Conservation (phyloP, 2,888 invertebrate species). For the Cryptops parisi region DNA sequence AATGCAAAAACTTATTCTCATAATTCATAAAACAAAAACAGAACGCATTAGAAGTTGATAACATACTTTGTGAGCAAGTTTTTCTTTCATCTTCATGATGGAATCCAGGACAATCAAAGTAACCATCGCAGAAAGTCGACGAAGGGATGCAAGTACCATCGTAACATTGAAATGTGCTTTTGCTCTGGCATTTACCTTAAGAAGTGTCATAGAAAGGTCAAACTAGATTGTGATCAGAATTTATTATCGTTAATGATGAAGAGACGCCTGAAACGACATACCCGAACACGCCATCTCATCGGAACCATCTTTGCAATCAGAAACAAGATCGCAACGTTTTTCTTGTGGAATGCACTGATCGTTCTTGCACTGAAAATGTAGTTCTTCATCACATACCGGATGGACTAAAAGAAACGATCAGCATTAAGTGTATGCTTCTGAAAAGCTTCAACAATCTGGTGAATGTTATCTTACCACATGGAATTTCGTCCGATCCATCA, state of each 20-base stretch:
- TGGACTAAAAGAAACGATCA: conserved; percentile 17
- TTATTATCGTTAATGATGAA: too few species aligned
- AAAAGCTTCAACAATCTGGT: neutral
- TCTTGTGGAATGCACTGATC: conserved; percentile 27
- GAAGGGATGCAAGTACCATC: conserved; percentile 27
- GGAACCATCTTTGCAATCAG: conserved; percentile 26
- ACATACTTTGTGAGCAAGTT: conserved; percentile 2
- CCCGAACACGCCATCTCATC: conserved; percentile 22
- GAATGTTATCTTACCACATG: conserved; percentile 25
- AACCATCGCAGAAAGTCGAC: conserved; percentile 23
- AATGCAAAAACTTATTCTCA: too few species aligned
- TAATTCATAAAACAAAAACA: neutral
- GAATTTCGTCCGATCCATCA: conserved; percentile 32
- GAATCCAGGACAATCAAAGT: conserved; percentile 25
- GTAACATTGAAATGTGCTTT: conserved; percentile 24
- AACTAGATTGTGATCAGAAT: neutral
- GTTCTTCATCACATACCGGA: neutral
- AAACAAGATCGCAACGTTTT: conserved; percentile 27
- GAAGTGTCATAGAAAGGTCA: too few species aligned
- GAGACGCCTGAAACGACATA: too few species aligned
- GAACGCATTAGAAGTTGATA: neutral
- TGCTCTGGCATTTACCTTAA: conserved; percentile 22
- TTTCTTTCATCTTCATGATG: conserved; percentile 25
- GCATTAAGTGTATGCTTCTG: too few species aligned
- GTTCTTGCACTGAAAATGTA: conserved; percentile 24